Evolutionary conservation across 1,140 invertebrate genomes (phyloP), one percentile per base, ranked within the genome.

Genomic region (Drosophila ogumai): DNA sequence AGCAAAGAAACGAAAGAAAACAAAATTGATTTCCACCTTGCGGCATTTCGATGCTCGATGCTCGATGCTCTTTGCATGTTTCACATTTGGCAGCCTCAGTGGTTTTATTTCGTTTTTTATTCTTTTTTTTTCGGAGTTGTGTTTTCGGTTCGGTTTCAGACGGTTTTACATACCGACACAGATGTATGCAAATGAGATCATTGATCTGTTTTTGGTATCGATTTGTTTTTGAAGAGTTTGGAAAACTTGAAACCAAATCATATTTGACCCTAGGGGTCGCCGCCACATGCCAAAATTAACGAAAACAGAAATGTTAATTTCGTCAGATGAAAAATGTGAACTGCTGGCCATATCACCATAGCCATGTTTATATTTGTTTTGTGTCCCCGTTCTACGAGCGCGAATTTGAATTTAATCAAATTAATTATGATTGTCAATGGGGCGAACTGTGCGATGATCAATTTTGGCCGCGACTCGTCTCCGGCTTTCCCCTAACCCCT

Each of bases 131-230:
- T 54, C 15, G 15, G 0, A 50, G 46, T 72, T 49, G 52, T 52
- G 17, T 32, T 54, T 50, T 74, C 66, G 66, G 17, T 54, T 59
- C 9, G 52, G 31, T 47, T 55, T 75, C 28, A 22, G 46, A 57
- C 43, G 43, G 60, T 43, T 67, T 50, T 74, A 34, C 61, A 31
- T 38, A 19, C 40, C 44, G 55, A 43, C 47, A 54, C 19, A 68
- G 66, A 67, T 67, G 81, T 85, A 90, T 90, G 85, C 85, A 90
- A 90, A 90, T 90, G 85, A 90, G 85, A 90, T 90, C 85, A 81
- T 90, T 90, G 85, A 90, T 90, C 85, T 90, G 85, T 81, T 90
- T 77, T 90, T 85, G 86, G 85, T 88, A 88, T 84, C 85, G 85
- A 81, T 88, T 88, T 80, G 84, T 68, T 79, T 88, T 90, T 84